phyloP scores from a whole-genome alignment of 2,888 invertebrate genomes.

The Cactoblastis cactorum region DNA sequence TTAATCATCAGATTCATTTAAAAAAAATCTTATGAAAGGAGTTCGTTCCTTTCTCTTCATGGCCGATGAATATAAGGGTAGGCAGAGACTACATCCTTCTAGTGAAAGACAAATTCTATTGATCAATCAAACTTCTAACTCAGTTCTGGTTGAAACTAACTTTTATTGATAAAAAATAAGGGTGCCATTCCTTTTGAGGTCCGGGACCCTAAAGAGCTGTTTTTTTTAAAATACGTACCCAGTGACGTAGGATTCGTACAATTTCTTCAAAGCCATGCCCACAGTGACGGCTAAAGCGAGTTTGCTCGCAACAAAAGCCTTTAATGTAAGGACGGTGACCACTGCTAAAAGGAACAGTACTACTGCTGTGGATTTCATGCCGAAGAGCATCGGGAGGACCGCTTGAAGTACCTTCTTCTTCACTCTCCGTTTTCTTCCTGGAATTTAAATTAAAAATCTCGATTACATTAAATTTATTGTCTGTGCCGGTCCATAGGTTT shows the following conservation, averaged over 20 bases:
- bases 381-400: slow-evolving; percentile 82
- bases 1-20: too few species aligned
- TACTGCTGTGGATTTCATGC: slow-evolving; percentile 83
- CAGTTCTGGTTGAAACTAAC: too few species aligned
- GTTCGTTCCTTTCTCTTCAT: too few species aligned
- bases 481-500: too few species aligned
- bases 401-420: slow-evolving; percentile 82
- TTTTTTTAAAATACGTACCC: slow-evolving; percentile 69
- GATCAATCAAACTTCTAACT: too few species aligned
- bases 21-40: too few species aligned
- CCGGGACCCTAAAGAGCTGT: too few species aligned
- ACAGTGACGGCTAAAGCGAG: slow-evolving; percentile 82
- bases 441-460: slow-evolving; percentile 11
- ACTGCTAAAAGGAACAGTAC: slow-evolving; percentile 80
- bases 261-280: slow-evolving; percentile 79
- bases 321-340: slow-evolving; percentile 81
- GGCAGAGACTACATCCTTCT: too few species aligned
- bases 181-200: too few species aligned
- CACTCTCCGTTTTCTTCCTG: slow-evolving; percentile 63
- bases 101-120: too few species aligned
- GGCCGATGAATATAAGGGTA: too few species aligned
- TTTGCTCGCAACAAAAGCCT: slow-evolving; percentile 85
- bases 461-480: background rate
- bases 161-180: too few species aligned
- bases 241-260: slow-evolving; percentile 78